Conservation (phyloP, 2,888 invertebrate genomes). For the Caenorhabditis uteleia region DNA sequence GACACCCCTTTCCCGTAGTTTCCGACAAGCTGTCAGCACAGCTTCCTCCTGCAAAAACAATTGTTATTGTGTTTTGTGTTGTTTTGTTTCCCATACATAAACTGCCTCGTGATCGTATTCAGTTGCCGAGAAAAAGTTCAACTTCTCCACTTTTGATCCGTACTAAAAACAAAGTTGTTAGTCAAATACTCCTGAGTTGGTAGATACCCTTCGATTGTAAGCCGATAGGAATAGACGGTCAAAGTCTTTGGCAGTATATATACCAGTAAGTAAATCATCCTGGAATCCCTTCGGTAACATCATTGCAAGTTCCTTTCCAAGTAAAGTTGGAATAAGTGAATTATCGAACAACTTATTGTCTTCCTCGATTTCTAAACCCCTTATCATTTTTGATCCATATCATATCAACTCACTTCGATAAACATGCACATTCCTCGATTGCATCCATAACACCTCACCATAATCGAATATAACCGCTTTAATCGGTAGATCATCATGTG, state of each 20-base stretch:
- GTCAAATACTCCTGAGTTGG: too few relatives aligned
- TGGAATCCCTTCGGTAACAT: conserved; percentile 39
- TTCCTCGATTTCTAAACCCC: conserved; percentile 36
- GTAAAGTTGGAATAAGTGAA: conserved; percentile 28
- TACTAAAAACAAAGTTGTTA: conserved; percentile 12
- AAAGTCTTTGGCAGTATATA: conserved; percentile 40
- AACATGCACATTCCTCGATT: conserved; percentile 43
- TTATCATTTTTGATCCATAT: background rate
- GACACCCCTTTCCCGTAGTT: conserved; percentile 24
- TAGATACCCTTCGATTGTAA: conserved; percentile 31
- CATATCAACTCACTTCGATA: conserved; percentile 21
- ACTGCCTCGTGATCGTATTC: conserved; percentile 42
- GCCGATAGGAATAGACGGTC: conserved; percentile 27
- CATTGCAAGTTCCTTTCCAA: conserved; percentile 27
- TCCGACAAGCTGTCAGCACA: conserved; percentile 32
- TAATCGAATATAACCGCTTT: conserved; percentile 43
- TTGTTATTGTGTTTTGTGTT: background rate
- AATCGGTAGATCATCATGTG: conserved; percentile 32
- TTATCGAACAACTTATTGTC: conserved; percentile 34
- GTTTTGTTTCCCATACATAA: conserved; percentile 18
- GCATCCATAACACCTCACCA: conserved; percentile 43
- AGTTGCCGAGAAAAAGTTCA: conserved; percentile 37
- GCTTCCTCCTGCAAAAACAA: conserved; percentile 31
- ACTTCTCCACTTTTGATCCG: conserved; percentile 17
- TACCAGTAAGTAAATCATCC: conserved; percentile 34